A percentile compares a stretch with the other conserved stretches of the same genome.
Evolutionary conservation across 2,113 vertebrate genomes (phyloP).

Genomic region (Rhea americana): DNA sequence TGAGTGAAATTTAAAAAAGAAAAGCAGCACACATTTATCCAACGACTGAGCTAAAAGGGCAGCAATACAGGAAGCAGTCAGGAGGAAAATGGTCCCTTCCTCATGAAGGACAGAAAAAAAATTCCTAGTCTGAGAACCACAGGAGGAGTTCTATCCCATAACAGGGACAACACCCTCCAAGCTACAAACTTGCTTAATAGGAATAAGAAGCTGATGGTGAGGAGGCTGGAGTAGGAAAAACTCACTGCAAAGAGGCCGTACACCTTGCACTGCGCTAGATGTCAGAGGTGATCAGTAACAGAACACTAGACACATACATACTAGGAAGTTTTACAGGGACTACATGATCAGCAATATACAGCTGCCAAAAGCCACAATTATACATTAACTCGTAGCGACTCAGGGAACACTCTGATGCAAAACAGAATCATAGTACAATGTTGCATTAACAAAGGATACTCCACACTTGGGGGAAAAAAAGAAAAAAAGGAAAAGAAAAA

Average conservation of each 20-base stretch:
- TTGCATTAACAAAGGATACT: background rate
- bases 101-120: background rate
- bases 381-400: background rate
- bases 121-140: background rate
- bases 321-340: constrained; percentile 1
- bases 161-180: background rate
- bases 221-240: background rate
- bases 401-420: background rate
- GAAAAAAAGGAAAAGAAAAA: too few relatives aligned
- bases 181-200: background rate
- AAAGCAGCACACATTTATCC: background rate
- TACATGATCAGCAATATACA: background rate
- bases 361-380: constrained; percentile 1
- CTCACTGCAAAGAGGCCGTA: rapidly evolving
- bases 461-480: background rate
- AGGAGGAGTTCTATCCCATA: background rate
- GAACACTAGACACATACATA: background rate
- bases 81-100: background rate
- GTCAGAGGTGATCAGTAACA: background rate
- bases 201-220: background rate
- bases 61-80: background rate
- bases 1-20: background rate
- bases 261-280: background rate
- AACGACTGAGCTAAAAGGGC: background rate
- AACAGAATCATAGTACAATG: background rate